Conservation (phyloP, 1,140 invertebrate genomes). For the Tribolium madens region DNA sequence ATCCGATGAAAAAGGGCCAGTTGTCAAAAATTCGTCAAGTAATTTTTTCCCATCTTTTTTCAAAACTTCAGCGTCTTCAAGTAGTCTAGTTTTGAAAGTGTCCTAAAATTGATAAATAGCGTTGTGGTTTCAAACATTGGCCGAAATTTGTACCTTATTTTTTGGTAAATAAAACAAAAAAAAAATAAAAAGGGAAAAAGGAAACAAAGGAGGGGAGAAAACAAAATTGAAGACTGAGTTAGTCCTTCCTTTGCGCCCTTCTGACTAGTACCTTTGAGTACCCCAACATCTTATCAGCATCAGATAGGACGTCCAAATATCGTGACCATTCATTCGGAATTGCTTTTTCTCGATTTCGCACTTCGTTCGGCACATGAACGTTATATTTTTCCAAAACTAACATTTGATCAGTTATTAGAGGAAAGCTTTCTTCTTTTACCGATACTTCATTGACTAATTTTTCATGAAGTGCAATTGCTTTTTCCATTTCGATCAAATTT, state of each 20-base stretch:
- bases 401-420: slow-evolving; percentile 79
- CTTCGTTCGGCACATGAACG: slow-evolving; percentile 70
- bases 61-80: slow-evolving; percentile 72
- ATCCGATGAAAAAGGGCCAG: slow-evolving; percentile 73
- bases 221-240: slow-evolving; percentile 45
- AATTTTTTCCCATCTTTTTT: slow-evolving; percentile 72
- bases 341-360: slow-evolving; percentile 71
- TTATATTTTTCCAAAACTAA: slow-evolving; percentile 78
- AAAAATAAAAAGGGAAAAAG: neutral
- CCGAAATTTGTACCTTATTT: neutral
- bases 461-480: slow-evolving; percentile 74
- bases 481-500: slow-evolving; percentile 72
- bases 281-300: slow-evolving; percentile 75
- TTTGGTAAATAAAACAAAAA: neutral
- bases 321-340: slow-evolving; percentile 74
- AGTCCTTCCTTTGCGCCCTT: slow-evolving; percentile 56
- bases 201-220: slow-evolving; percentile 19
- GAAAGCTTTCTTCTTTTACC: slow-evolving; percentile 75
- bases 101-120: slow-evolving; percentile 65
- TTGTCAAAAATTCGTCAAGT: slow-evolving; percentile 73
- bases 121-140: neutral
- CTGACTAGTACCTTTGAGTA: slow-evolving; percentile 72
- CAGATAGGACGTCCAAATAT: slow-evolving; percentile 75
- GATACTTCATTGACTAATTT: slow-evolving; percentile 73
- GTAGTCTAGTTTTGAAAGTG: slow-evolving; percentile 76